These are phyloP conservation scores for Poeciliopsis prolifica DNA, from an alignment of 2,113 vertebrate species.

Conservation along the genomic window DNA sequence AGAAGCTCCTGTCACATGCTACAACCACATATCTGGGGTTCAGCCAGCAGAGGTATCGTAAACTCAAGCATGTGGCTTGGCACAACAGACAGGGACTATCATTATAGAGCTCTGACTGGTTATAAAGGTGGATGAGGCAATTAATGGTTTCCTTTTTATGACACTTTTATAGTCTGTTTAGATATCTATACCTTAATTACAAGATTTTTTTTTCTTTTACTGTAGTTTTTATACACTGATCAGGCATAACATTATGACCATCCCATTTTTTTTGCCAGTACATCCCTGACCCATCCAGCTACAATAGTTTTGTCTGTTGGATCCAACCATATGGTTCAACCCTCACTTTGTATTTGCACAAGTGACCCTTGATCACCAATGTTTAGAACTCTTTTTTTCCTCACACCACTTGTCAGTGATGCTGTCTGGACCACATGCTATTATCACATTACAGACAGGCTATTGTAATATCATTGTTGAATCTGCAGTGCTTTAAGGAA, in stretches of 20 bases:
- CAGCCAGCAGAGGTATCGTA: slow-evolving; percentile 46
- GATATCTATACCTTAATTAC: not conserved
- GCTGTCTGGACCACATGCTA: no score
- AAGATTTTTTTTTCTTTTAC: not conserved
- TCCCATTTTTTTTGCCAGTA: not conserved
- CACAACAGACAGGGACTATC: slow-evolving; percentile 25
- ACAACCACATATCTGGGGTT: slow-evolving; percentile 58
- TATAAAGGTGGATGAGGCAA: not conserved
- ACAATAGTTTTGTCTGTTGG: not conserved
- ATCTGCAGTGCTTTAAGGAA: no score
- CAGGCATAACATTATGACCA: not conserved
- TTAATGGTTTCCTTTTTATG: not conserved
- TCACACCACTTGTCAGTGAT: no score
- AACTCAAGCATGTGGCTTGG: slow-evolving; percentile 39
- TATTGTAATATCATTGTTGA: no score
- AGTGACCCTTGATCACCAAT: not conserved
- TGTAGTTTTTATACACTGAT: not conserved
- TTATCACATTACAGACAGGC: no score
- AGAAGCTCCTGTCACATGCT: slow-evolving; percentile 61
- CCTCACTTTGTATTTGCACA: not conserved
- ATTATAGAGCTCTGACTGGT: slow-evolving; percentile 8
- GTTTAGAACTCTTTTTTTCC: no score
- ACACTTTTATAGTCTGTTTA: not conserved
- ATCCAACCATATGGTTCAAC: not conserved
- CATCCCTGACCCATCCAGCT: not conserved